Evolutionary conservation across 2,113 vertebrate genomes (phyloP).

Genomic region (Astur gentilis): DNA sequence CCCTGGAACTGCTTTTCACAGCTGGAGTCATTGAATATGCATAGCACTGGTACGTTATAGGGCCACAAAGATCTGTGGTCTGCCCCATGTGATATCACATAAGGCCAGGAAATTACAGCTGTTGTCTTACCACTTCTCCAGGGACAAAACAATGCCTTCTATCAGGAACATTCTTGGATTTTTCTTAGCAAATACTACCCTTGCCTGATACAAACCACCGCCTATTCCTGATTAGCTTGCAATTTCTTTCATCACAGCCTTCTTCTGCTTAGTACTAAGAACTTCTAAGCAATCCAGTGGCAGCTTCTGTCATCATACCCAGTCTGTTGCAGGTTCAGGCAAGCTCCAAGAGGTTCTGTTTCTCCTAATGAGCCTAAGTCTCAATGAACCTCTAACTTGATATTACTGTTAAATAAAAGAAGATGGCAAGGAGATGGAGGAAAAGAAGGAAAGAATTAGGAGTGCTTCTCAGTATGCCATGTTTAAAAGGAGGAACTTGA

Average conservation of each 20-base stretch:
- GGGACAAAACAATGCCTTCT: neutral
- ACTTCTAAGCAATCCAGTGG: neutral
- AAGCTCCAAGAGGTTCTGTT: neutral
- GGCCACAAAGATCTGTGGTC: neutral
- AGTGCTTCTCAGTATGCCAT: fast-evolving
- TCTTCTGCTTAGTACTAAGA: neutral
- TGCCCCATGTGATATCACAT: fast-evolving
- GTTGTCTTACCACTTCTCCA: neutral
- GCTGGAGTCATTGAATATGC: fast-evolving
- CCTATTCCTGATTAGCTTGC: neutral
- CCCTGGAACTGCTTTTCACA: neutral
- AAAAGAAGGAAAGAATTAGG: neutral
- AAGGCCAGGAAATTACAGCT: neutral
- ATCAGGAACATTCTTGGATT: neutral
- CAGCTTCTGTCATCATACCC: neutral
- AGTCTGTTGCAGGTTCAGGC: neutral
- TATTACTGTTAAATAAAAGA: neutral
- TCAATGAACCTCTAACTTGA: neutral
- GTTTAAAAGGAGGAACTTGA: neutral
- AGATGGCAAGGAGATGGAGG: neutral
- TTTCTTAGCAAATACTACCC: neutral
- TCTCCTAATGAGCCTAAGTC: neutral
- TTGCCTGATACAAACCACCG: neutral
- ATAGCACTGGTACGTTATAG: fast-evolving
- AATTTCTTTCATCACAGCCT: neutral